Conservation (phyloP, 2,113 vertebrate species). For the Stegostoma tigrinum region DNA sequence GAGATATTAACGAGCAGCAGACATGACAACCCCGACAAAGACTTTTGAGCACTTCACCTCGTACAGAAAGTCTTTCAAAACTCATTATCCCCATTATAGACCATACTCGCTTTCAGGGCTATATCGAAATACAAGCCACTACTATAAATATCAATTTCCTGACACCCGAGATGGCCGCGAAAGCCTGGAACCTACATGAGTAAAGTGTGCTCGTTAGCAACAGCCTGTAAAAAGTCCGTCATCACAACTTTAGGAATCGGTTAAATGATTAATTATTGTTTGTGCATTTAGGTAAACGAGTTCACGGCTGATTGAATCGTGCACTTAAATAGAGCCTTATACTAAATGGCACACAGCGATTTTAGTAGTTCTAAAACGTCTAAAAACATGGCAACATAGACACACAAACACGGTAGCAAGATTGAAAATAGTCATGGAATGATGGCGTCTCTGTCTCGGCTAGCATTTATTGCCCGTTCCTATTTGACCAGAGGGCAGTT, state of each 20-base stretch:
- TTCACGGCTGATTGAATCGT: not conserved
- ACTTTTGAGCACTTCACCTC: not conserved
- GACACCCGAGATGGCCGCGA: not conserved
- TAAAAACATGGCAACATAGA: not conserved
- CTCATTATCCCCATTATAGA: not conserved
- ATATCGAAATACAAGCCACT: not conserved
- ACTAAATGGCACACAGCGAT: not conserved
- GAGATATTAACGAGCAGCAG: not conserved
- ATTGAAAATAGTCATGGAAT: too few relatives aligned
- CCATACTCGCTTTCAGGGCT: not conserved
- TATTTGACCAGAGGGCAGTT: too few relatives aligned
- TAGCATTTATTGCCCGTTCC: too few relatives aligned
- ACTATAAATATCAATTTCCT: not conserved
- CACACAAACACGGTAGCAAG: not conserved
- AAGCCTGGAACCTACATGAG: not conserved
- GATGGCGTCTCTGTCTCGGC: too few relatives aligned
- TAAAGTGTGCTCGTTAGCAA: not conserved
- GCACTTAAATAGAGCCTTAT: not conserved
- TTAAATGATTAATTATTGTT: not conserved
- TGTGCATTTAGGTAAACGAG: not conserved
- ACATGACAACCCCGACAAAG: not conserved
- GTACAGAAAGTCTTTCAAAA: not conserved
- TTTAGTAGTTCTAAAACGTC: not conserved
- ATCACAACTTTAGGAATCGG: not conserved
- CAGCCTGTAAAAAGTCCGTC: not conserved